These are phyloP conservation scores for Gavialis gangeticus DNA, from an alignment of 2,113 vertebrate species.

Conservation along the genomic window DNA sequence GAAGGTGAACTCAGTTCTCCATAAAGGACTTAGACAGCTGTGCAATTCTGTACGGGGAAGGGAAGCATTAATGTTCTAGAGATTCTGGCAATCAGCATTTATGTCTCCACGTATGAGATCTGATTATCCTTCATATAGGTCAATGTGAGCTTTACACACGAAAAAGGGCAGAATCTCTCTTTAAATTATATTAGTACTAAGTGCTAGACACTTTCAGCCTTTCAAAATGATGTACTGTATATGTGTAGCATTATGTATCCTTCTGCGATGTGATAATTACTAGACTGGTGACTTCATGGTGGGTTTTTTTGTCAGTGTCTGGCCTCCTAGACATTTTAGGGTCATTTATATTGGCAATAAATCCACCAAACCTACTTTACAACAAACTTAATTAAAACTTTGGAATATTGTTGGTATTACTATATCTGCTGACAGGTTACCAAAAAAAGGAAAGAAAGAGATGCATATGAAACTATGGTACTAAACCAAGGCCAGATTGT, in stretches of 20 bases:
- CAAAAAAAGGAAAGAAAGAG: neutral
- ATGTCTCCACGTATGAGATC: neutral
- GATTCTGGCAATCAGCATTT: neutral
- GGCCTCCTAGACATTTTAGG: neutral
- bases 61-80: neutral
- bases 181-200: constrained; percentile 8
- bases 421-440: neutral
- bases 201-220: neutral
- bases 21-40: neutral
- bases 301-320: neutral
- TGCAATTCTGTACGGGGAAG: neutral
- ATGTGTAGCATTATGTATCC: neutral
- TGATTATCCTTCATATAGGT: neutral
- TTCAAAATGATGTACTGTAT: neutral
- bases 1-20: neutral
- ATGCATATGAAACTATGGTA: neutral
- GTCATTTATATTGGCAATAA: constrained; percentile 6
- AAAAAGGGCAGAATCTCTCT: neutral
- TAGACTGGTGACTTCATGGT: neutral
- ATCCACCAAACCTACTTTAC: neutral
- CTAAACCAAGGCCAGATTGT: neutral
- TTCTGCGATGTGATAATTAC: neutral
- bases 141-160: neutral
- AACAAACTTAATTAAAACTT: neutral
- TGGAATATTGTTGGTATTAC: neutral